These are phyloP conservation scores for Chloroceryle inda DNA, from an alignment of 2,797 vertebrate genomes.

Conservation along the genomic window DNA sequence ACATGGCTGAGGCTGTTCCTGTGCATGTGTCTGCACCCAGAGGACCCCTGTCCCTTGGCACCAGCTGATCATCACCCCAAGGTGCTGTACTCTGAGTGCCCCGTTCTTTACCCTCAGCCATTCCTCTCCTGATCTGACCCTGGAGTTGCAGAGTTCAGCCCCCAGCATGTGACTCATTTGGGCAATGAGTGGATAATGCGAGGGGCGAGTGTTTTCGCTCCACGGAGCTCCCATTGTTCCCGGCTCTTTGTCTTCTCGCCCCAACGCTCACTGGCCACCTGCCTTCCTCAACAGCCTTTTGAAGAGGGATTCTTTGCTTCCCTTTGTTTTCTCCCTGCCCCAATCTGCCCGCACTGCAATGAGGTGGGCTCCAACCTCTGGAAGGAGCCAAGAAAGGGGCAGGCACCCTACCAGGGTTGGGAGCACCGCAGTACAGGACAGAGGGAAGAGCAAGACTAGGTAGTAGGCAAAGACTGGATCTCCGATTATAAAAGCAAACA, in stretches of 20 bases:
- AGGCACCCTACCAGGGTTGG: background rate
- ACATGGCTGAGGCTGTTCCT: background rate
- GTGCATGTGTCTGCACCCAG: rapidly evolving
- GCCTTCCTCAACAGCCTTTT: conserved; percentile 13
- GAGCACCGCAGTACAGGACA: rapidly evolving
- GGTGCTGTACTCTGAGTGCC: rapidly evolving
- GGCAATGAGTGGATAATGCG: background rate
- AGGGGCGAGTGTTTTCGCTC: background rate
- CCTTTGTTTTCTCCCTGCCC: conserved; percentile 20
- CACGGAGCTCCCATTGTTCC: background rate
- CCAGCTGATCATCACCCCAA: rapidly evolving
- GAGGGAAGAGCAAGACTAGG: background rate
- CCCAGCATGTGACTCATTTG: background rate
- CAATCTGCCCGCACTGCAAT: background rate
- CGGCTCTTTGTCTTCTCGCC: background rate
- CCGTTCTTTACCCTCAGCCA: background rate
- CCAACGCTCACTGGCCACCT: conserved; percentile 40
- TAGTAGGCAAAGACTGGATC: background rate
- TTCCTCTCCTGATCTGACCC: background rate
- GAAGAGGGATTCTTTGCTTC: background rate
- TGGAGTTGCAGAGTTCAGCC: background rate
- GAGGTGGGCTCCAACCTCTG: background rate
- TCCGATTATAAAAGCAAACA: background rate
- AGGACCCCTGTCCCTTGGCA: background rate
- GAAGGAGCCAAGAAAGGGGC: conserved; percentile 16